phyloP scores from a whole-genome alignment of 2,113 vertebrate genomes.

The Chrysemys picta region DNA sequence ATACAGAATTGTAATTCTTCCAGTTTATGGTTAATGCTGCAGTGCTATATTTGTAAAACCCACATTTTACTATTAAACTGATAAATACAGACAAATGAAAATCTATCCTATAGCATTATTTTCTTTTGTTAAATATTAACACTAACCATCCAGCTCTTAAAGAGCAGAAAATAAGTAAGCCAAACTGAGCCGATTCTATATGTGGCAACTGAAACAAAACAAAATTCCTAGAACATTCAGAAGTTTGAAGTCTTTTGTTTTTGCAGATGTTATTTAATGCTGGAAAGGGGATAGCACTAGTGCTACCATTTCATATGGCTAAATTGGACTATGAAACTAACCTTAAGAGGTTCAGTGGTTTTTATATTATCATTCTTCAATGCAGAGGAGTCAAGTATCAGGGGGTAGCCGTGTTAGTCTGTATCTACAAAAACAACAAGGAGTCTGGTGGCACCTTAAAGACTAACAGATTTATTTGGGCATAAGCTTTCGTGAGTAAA shows the following conservation, averaged over 20 bases:
- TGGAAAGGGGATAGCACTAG: neutral
- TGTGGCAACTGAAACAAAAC: neutral
- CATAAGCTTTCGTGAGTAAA: no score
- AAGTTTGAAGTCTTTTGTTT: neutral
- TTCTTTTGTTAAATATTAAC: neutral
- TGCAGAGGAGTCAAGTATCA: no score
- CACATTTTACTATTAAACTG: neutral
- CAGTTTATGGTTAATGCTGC: neutral
- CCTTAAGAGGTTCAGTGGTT: neutral
- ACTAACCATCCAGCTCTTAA: neutral
- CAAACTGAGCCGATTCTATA: neutral
- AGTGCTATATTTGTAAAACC: neutral
- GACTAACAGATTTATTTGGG: no score
- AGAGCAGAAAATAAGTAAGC: neutral
- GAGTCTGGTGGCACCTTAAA: no score
- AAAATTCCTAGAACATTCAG: neutral
- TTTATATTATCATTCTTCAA: neutral
- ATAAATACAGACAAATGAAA: neutral
- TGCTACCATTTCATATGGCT: neutral
- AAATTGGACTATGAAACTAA: neutral
- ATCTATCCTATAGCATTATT: neutral
- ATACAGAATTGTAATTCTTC: neutral
- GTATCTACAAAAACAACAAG: no score
- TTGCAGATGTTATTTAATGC: neutral
- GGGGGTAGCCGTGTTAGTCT: no score